These are phyloP conservation scores for Podarcis raffonei DNA, from an alignment of 2,113 vertebrate genomes.

Conservation along the genomic window DNA sequence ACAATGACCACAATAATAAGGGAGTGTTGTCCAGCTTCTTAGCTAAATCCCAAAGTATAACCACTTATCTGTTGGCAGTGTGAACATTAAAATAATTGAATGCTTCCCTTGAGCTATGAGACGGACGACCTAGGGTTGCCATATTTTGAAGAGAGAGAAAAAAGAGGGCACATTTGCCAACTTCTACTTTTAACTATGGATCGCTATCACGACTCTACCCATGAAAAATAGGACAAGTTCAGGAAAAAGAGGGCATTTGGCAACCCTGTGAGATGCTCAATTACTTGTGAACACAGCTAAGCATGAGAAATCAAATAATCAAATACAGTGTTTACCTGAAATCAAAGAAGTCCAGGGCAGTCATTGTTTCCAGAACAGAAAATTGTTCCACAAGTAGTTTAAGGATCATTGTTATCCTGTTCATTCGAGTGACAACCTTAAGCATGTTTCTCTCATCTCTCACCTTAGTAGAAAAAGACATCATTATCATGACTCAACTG, in stretches of 20 bases:
- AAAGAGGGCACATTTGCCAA: no score
- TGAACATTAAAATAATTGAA: neutral
- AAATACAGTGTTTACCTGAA: constrained; percentile 81
- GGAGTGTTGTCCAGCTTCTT: neutral
- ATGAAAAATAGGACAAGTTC: no score
- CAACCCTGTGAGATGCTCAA: neutral
- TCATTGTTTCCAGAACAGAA: constrained; percentile 94
- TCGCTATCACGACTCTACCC: no score
- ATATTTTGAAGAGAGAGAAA: no score
- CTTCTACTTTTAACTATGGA: no score
- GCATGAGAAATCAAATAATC: neutral
- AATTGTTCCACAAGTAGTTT: constrained; percentile 93
- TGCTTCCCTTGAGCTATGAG: neutral
- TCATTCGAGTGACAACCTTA: constrained; percentile 89
- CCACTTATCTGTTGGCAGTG: neutral
- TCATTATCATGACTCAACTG: neutral
- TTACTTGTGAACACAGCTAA: neutral
- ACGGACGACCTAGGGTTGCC: no score
- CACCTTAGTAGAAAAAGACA: constrained; percentile 75
- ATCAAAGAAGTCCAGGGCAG: constrained; percentile 93
- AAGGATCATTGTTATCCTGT: constrained; percentile 90
- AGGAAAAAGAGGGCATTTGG: no score
- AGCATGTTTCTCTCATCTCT: constrained; percentile 95
- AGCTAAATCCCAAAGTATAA: neutral
- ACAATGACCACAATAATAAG: neutral